Base-by-base conservation (phyloP, 2,888 invertebrate species). In the Andrena haemorrhoa region DNA sequence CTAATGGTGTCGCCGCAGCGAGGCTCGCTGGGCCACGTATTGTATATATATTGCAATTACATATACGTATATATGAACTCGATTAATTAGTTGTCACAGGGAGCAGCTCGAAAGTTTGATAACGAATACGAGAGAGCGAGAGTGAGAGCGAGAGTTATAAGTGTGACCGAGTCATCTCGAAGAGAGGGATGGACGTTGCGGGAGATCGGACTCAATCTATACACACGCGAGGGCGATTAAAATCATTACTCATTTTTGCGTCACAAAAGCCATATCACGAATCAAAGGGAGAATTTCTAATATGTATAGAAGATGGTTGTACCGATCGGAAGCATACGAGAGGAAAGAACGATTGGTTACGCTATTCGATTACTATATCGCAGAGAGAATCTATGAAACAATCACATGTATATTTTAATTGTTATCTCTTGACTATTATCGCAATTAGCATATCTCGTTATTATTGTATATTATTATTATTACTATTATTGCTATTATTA, bases 401-500 rank as follows among this genome's bases (percentile, higher is more conserved):
- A 77, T 77, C 84, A 82, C 87, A 88, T 90, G 88, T 91, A 92
- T 89, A 92, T 91, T 91, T 92, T 90, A 91, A 87, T 91, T 91
- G 90, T 92, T 92, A 91, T 89, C 89, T 91, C 90, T 89, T 89
- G 88, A 90, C 86, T 90, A 91, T 90, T 90, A 89, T 87, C 82
- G 79, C 74, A 83, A 70, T 85, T 91, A 90, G 89, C 88, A 87
- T 91, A 90, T 91, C 88, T 90, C 88, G 88, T 91, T 90, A 92
- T 89, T 86, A 90, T 84, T 92, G 89, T 91, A 90, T 89, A 91
- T 90, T 91, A 89, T 87, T 87, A 90, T 88, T 84, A 88, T 80
- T 87, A 89, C 82, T 78, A 89, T 82, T 84, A 82, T 77, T 81
- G 79, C 83, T 73, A 81, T 83, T 79, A 85, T 73, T 82, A 12